Evolutionary conservation across 2,797 vertebrate species (phyloP).

Genomic region (Sebastes oblongus): DNA sequence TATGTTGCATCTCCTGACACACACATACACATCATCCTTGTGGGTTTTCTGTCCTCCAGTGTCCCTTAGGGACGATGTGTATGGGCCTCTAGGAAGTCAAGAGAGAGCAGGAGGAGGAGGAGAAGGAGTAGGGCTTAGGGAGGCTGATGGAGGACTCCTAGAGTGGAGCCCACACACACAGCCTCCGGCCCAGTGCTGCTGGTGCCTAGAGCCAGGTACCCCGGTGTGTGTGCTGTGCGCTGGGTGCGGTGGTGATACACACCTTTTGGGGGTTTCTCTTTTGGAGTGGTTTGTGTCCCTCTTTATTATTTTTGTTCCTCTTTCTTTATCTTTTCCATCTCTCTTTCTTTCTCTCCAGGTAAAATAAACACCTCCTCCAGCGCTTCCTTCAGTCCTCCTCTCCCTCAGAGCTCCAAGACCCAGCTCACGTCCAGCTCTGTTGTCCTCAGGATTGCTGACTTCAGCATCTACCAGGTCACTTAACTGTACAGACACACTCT

Average conservation of each 20-base stretch:
- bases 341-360: conserved; percentile 62
- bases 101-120: conserved; percentile 51
- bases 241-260: conserved; percentile 78
- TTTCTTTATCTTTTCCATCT: neutral
- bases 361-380: conserved; percentile 83
- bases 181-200: conserved; percentile 81
- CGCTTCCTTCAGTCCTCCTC: conserved; percentile 80
- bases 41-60: conserved; percentile 81
- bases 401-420: conserved; percentile 83
- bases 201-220: conserved; percentile 86
- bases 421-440: conserved; percentile 97
- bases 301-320: neutral
- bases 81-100: conserved; percentile 77
- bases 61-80: conserved; percentile 80
- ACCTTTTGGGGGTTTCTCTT: conserved; percentile 39
- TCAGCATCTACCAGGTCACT: conserved; percentile 96
- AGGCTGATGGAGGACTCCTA: conserved; percentile 75
- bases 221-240: conserved; percentile 74
- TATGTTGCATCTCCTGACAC: neutral
- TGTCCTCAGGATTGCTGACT: conserved; percentile 96
- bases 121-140: conserved; percentile 81
- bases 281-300: conserved; percentile 20
- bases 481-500: neutral
- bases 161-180: conserved; percentile 77
- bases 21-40: conserved; percentile 34